A percentile compares a stretch with the other conserved stretches of the same genome.
Conservation (phyloP, 2,888 invertebrate species). For the Pocota personata region DNA sequence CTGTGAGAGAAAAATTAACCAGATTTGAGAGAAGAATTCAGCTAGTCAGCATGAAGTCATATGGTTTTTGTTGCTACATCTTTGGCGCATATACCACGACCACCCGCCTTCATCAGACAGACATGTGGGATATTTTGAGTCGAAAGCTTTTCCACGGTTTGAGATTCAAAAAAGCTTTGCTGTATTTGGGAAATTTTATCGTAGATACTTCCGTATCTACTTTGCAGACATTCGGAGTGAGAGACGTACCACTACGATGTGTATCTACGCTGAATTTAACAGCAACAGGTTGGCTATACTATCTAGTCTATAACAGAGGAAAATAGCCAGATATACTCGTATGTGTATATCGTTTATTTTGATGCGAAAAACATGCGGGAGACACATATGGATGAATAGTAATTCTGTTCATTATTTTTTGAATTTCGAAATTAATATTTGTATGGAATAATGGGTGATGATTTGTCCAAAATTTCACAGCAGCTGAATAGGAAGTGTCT, state of each 20-base stretch:
- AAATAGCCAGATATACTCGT: background rate
- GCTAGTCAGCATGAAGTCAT: slow-evolving; percentile 38
- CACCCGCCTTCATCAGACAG: background rate
- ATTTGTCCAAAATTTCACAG: slow-evolving; percentile 11
- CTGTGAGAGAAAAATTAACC: slow-evolving; percentile 12
- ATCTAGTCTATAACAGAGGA: background rate
- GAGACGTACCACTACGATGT: background rate
- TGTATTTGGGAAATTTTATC: slow-evolving; percentile 56
- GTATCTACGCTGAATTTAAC: slow-evolving; percentile 15
- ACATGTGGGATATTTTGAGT: slow-evolving; percentile 42
- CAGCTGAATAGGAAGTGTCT: slow-evolving; percentile 9
- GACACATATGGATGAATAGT: slow-evolving; percentile 55
- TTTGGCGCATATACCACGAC: slow-evolving; percentile 18
- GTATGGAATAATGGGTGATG: background rate
- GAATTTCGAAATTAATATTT: background rate
- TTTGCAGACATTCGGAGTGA: slow-evolving; percentile 55
- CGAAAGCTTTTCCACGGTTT: slow-evolving; percentile 31
- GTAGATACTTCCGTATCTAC: slow-evolving; percentile 24
- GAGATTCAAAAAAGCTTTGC: slow-evolving; percentile 45
- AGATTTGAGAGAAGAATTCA: slow-evolving; percentile 48
- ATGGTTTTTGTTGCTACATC: slow-evolving; percentile 58
- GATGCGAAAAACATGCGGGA: slow-evolving; percentile 22
- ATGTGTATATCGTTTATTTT: slow-evolving; percentile 34
- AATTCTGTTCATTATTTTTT: slow-evolving; percentile 24
- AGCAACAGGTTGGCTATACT: slow-evolving; percentile 63